Evolutionary conservation across 2,113 vertebrate species (phyloP).

Genomic region (Thermophis baileyi): DNA sequence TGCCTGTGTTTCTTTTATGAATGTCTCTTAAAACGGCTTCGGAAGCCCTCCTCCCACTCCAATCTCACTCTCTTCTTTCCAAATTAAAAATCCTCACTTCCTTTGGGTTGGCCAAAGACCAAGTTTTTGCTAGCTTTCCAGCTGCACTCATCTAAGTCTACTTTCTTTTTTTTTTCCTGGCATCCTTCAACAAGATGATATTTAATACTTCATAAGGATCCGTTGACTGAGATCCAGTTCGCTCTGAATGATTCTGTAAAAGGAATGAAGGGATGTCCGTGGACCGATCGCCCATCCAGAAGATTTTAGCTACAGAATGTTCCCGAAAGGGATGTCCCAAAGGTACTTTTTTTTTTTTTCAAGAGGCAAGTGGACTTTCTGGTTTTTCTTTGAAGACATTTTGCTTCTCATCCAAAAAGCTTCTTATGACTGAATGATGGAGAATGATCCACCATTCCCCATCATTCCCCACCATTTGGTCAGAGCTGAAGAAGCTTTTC

Average conservation of each 20-base stretch:
- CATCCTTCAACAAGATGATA: neutral
- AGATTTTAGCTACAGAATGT: neutral
- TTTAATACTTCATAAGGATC: neutral
- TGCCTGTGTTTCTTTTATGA: conserved; percentile 13
- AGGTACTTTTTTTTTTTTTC: too few species aligned
- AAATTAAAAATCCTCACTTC: conserved; percentile 19
- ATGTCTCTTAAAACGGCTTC: conserved; percentile 7
- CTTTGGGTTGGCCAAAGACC: conserved; percentile 18
- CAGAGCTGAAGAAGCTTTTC: too few species aligned
- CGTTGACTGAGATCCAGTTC: neutral
- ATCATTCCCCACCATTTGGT: too few species aligned
- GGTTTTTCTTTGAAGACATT: too few species aligned
- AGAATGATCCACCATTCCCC: too few species aligned
- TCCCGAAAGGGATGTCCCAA: neutral
- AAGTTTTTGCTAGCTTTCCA: neutral
- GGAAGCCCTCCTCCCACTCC: conserved; percentile 19
- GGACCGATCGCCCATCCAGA: neutral
- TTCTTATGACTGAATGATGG: too few species aligned
- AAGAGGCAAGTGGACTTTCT: too few species aligned
- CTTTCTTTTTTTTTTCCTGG: neutral
- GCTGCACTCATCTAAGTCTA: conserved; percentile 5
- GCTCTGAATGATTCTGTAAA: neutral
- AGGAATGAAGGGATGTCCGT: neutral
- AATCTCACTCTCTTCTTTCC: conserved; percentile 7
- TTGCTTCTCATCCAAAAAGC: too few species aligned